Conservation (phyloP, 2,797 vertebrate species). For the Enteromius treurensis region DNA sequence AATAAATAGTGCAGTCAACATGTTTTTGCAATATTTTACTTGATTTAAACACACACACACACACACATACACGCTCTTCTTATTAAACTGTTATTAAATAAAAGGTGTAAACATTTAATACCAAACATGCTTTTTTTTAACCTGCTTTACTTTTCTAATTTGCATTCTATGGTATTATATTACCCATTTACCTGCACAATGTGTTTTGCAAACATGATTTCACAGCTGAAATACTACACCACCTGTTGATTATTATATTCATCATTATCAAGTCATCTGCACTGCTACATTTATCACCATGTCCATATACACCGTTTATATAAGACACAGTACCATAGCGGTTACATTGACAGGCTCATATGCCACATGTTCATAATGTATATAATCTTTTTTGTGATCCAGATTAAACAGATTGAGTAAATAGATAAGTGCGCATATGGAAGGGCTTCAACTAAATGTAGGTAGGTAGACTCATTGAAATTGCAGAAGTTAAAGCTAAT, state of each 20-base stretch:
- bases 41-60: neutral
- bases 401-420: neutral
- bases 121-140: neutral
- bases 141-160: slow-evolving; percentile 1
- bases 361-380: slow-evolving; percentile 3
- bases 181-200: neutral
- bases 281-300: slow-evolving; percentile 1
- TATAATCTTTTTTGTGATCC: no score
- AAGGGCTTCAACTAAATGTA: neutral
- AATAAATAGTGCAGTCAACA: neutral
- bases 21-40: neutral
- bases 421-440: no score
- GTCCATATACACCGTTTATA: neutral
- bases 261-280: neutral
- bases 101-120: neutral
- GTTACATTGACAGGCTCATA: neutral
- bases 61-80: no score
- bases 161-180: neutral
- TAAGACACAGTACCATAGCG: neutral
- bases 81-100: neutral
- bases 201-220: neutral
- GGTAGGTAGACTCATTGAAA: neutral
- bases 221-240: neutral
- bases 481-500: neutral
- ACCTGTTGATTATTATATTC: neutral